Conservation (phyloP, 2,113 vertebrate species). For the Zootoca vivipara region DNA sequence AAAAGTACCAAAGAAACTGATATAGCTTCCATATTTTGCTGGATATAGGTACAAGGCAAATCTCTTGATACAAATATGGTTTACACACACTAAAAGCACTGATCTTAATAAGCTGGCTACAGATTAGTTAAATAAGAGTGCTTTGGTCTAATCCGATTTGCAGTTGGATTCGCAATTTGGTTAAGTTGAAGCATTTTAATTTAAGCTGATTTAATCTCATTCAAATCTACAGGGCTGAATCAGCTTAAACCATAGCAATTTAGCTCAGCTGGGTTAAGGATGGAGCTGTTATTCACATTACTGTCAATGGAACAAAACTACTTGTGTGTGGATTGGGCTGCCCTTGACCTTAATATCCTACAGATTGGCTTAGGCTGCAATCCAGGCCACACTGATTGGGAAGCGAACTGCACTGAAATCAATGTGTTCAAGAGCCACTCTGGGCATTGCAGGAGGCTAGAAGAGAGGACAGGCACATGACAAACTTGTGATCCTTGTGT, state of each 20-base stretch:
- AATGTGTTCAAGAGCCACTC: background rate
- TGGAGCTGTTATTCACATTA: conserved; percentile 7
- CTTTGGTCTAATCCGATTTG: conserved; percentile 16
- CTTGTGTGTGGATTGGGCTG: background rate
- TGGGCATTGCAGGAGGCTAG: background rate
- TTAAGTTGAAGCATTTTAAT: conserved; percentile 12
- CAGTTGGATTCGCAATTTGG: background rate
- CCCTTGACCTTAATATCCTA: conserved; percentile 2
- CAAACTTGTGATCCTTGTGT: background rate
- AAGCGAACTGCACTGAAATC: background rate
- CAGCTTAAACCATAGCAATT: conserved; percentile 7
- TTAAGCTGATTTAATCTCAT: conserved; percentile 7
- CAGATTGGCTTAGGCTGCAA: background rate
- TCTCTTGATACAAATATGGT: background rate
- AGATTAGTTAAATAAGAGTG: conserved; percentile 14
- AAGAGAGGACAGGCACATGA: background rate
- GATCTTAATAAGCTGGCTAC: conserved; percentile 1
- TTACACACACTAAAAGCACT: background rate
- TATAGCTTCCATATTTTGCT: background rate
- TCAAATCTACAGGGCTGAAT: background rate
- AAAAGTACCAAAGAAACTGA: background rate
- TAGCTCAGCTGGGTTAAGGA: background rate
- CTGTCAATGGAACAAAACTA: conserved; percentile 3
- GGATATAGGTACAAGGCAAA: background rate
- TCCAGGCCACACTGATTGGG: background rate